Evolutionary conservation across 2,113 vertebrate species (phyloP), one percentile per base, ranked within the genome.

Genomic region (human): DNA sequence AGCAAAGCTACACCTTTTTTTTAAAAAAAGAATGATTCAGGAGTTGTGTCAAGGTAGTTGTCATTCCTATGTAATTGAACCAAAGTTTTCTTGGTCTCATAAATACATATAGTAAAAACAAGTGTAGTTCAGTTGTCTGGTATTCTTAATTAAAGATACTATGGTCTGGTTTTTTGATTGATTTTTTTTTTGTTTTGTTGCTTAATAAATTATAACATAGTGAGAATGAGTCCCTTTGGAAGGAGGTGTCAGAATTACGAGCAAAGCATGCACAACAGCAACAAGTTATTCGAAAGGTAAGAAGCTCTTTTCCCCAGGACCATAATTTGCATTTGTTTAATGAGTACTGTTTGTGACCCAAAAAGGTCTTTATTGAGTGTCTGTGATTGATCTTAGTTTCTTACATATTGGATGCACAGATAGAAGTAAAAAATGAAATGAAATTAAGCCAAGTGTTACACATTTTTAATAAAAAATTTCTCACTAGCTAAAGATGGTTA

Each of bases 181-280:
- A 82, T 52, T 38, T 55, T 76, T 8, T 8, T 27, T 43, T 66
- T 93, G 45, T 95, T 94, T 86, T 30, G 8, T 96, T 20, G 79
- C 68, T 94, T 97, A 59, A 96, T 98, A 83, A 91, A 97, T 88
- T 38, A 59, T 91, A 82, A 90, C 95, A 97, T 93, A 99, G 99
- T 98, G 99, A 99, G 97, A 99, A 99, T 94, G 99, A 99, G 98
- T 99, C 99, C 32, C 99, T 99, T 93, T 99, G 99, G 99, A 99
- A 99, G 55, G 99, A 99, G 95, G 99, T 99, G 79, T 99, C 99
- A 88, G 99, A 99, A 76, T 98, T 99, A 96, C 98, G 99, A 96
- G 99, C 99, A 98, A 99, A 99, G 97, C 99, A 99, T n/a, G 96
- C 98, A 43, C 99, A 99, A 22, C 99, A 99, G 35, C 99, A 99